Base-by-base conservation (phyloP, 2,888 invertebrate species). In the Charanyca ferruginea region DNA sequence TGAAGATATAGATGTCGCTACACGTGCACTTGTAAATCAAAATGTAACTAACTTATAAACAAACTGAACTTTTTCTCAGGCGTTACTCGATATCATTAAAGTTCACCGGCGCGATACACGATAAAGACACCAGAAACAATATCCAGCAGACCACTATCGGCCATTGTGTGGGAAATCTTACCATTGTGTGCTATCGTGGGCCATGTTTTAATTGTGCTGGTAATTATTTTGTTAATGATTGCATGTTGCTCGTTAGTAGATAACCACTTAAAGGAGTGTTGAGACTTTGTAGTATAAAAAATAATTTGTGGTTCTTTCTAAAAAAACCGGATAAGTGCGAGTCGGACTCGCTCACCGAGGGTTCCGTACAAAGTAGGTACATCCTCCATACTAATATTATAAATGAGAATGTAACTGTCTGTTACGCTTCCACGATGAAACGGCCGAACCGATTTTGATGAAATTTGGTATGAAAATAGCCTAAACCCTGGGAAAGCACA, bases 151-250 rank as follows among this genome's bases (percentile, higher is more conserved):
- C 55, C 38, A 59, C 66, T 79, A 75, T 79, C 75, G 49, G 49
- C 45, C 47, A 54, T 16, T 41, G 63, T 79, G 79, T 76, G 75
- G 75, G 76, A 76, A 51, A 74, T 79, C 76, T 42, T 25, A 16
- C 54, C 51, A 76, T 79, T 74, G 74, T 78, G 47, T 58, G 35
- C 51, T 16, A 58, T 61, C 45, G n/a, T 7, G 51, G 28, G 47
- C 51, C 41, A 48, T 61, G 70, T 47, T 60, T 70, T 79, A 72
- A 81, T 71, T 79, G 53, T 22, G 22, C n/a, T 22, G 47, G 63
- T 70, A 67, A 70, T 78, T 79, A 75, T 81, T 62, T 72, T 52
- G 64, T 68, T 69, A 65, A 69, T 79, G 63, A 69, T 81, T 74
- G 59, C 60, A 77, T 49, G 18, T 22, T 28, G 23, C 41, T 60